These are phyloP conservation scores for Trissoscelio sp. DNA, from an alignment of 2,888 invertebrate species.

Conservation along the genomic window DNA sequence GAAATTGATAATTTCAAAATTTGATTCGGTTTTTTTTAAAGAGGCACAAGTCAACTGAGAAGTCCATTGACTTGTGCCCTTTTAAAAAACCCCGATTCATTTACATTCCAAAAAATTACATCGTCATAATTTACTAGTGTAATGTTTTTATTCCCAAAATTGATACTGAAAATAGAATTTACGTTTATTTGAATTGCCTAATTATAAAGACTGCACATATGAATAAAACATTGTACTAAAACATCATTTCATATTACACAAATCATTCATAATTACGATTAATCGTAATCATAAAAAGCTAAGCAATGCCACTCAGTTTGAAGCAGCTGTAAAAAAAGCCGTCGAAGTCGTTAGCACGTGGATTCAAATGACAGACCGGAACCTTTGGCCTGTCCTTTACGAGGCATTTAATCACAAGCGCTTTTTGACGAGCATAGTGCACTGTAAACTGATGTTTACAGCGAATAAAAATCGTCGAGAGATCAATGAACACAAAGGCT, in stretches of 20 bases:
- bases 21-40: too few species aligned
- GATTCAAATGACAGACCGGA: constrained; percentile 49
- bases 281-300: constrained; percentile 10
- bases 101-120: too few species aligned
- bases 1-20: too few species aligned
- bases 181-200: too few species aligned
- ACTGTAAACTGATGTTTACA: constrained; percentile 60
- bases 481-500: constrained; percentile 52
- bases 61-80: too few species aligned
- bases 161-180: too few species aligned
- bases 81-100: too few species aligned
- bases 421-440: constrained; percentile 41
- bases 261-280: constrained; percentile 12
- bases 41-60: too few species aligned
- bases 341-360: constrained; percentile 37
- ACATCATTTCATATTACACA: background rate
- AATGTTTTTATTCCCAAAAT: too few species aligned
- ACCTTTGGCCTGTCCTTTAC: constrained; percentile 34
- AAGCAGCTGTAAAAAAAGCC: constrained; percentile 26
- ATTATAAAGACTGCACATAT: background rate
- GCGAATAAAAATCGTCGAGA: constrained; percentile 55
- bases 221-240: background rate
- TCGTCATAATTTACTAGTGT: too few species aligned
- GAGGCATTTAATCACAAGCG: constrained; percentile 49
- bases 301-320: constrained; percentile 24